Percentiles rank a stretch among this genome's conserved stretches.
Evolutionary conservation across 2,888 invertebrate species (phyloP).

Genomic region (Campoplex capitator): DNA sequence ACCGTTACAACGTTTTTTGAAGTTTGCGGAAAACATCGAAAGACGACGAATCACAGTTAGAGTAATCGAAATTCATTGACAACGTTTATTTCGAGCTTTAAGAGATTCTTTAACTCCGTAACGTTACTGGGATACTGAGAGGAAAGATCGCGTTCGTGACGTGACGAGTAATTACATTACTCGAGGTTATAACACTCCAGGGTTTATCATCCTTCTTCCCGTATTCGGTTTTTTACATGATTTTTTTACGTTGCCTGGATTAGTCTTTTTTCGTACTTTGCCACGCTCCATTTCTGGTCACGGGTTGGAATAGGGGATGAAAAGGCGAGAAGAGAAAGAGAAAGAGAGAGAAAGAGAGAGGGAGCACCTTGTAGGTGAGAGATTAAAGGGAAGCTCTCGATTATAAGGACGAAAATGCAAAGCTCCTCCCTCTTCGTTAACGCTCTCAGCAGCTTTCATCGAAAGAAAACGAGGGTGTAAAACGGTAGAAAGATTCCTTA

Average conservation of each 20-base stretch:
- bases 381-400: slow-evolving; percentile 54
- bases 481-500: background rate
- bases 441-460: slow-evolving; percentile 34
- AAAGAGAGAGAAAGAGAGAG: background rate
- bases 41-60: background rate
- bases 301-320: slow-evolving; percentile 20
- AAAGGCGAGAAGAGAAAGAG: background rate
- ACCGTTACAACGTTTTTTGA: background rate
- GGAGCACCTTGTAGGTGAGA: slow-evolving; percentile 22
- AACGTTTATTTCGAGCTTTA: background rate
- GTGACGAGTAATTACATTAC: slow-evolving; percentile 21
- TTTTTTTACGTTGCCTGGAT: slow-evolving; percentile 5
- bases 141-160: slow-evolving; percentile 1
- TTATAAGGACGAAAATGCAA: slow-evolving; percentile 27
- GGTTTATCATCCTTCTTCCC: slow-evolving; percentile 11
- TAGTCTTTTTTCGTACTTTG: slow-evolving; percentile 10
- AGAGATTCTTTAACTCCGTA: background rate
- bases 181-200: slow-evolving; percentile 30
- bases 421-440: slow-evolving; percentile 56
- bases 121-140: background rate
- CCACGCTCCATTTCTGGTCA: slow-evolving; percentile 3
- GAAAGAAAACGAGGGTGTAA: slow-evolving; percentile 9
- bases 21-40: background rate
- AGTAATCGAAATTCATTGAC: background rate
- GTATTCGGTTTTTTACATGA: background rate